Base-by-base conservation (phyloP, 92 coral and sea anemone genomes). In the Heliopora coerulea region DNA sequence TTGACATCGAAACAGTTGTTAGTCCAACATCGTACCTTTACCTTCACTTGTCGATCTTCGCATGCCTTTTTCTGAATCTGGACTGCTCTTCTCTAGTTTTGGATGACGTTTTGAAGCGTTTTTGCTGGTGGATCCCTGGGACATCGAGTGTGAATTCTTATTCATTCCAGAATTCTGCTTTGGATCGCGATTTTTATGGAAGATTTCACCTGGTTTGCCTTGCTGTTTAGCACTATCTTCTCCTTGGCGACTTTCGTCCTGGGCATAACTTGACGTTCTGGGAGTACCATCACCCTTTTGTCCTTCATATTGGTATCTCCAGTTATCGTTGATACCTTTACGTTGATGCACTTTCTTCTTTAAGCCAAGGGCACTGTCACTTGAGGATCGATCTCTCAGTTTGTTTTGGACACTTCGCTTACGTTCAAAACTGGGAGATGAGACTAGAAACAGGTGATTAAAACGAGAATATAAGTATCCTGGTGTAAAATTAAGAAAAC, bases 291-390 rank as follows among this genome's bases (percentile, higher is more conserved):
- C 29, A 18, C 31, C 49, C 31, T 54, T 33, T 31, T 54, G 31
- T 35, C 54, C 74, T 34, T 48, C 74, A 25, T 29, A 34, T 1
- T 31, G 74, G 35, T 20, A 41, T 15, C 77, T 57, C 77, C 77
- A 70, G 63, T 70, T 70, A 28, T 70, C 77, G 54, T 70, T 70
- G 33, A 70, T 70, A 48, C 77, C 77, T 54, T 52, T 70, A 18
- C 77, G 77, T 50, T 52, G 77, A 19, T 57, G 63, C 11, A 52
- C 31, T 54, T 54, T 50, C 58, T 70, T 52, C 50, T 48, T 33
- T 19, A 68, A 34, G 14, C 62, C 77, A 54, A 70, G 48, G 54
- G 63, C 77, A 17, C 77, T 63, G 35, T 70, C 77, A 25, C 77
- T 70, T 13, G 77, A 70, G 5, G 77, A 70, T 33, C 77, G 77